Percentiles rank a stretch among this genome's conserved stretches.
These are phyloP conservation scores for Asobara japonica DNA, from an alignment of 1,140 invertebrate species.

Conservation along the genomic window DNA sequence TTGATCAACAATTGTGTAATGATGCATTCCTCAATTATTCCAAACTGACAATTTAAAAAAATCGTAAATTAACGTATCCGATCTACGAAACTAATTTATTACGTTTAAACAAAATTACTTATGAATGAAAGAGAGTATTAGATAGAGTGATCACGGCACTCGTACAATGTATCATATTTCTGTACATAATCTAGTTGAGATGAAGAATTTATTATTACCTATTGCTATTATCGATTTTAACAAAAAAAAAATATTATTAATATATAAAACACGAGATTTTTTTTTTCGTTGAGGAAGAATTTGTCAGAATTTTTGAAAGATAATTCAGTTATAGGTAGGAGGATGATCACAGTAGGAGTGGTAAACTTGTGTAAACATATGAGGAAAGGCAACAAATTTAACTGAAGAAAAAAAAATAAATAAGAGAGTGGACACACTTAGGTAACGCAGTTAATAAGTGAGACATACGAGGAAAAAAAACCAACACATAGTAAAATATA, in stretches of 20 bases:
- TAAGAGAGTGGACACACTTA: constrained; percentile 5
- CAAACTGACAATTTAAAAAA: background rate
- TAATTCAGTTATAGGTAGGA: background rate
- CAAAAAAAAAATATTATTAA: constrained; percentile 35
- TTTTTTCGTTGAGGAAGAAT: constrained; percentile 56
- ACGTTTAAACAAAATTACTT: constrained; percentile 17
- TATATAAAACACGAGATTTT: constrained; percentile 38
- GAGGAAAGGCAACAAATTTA: background rate
- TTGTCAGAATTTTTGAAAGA: constrained; percentile 31
- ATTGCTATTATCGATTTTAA: constrained; percentile 38
- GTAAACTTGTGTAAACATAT: constrained; percentile 29
- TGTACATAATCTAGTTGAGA: constrained; percentile 62
- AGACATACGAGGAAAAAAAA: constrained; percentile 10
- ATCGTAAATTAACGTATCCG: background rate
- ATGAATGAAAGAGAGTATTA: constrained; percentile 29
- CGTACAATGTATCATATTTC: constrained; percentile 53
- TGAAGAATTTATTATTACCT: constrained; percentile 49
- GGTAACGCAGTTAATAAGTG: background rate
- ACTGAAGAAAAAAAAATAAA: constrained; percentile 18
- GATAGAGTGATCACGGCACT: constrained; percentile 2
- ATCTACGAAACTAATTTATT: background rate
- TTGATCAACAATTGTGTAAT: constrained; percentile 11
- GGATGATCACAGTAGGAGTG: background rate
- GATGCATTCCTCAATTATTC: too few relatives aligned
- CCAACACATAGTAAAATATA: constrained; percentile 9